Percentiles rank a stretch among this genome's conserved stretches.
These are phyloP conservation scores for Passer montanus DNA, from an alignment of 2,113 vertebrate species.

Conservation along the genomic window DNA sequence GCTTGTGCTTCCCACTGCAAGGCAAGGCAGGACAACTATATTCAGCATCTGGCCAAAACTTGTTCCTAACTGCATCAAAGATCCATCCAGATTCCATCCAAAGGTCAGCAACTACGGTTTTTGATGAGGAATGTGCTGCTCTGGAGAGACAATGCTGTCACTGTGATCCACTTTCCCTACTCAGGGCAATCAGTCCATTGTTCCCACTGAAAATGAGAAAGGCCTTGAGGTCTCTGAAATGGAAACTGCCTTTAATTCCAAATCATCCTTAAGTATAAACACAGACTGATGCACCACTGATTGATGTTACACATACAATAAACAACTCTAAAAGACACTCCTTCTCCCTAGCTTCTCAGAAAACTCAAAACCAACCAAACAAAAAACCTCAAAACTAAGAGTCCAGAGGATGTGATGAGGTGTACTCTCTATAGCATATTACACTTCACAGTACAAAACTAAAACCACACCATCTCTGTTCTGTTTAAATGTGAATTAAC, in stretches of 20 bases:
- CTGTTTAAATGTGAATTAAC: not conserved
- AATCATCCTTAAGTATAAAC: not conserved
- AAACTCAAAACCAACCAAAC: not conserved
- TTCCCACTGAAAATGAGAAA: not conserved
- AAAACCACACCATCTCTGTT: not conserved
- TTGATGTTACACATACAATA: not conserved
- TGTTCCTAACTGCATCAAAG: not conserved
- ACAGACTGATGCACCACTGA: not conserved
- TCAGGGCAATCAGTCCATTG: not conserved
- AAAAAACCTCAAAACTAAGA: not conserved
- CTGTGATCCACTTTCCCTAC: not conserved
- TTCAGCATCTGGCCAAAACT: not conserved
- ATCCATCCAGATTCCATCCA: not conserved
- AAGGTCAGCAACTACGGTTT: not conserved
- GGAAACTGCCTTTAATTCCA: not conserved
- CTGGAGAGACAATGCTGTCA: conserved; percentile 13
- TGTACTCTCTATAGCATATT: not conserved
- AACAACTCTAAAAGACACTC: not conserved
- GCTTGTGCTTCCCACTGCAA: not conserved
- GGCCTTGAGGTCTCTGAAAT: not conserved
- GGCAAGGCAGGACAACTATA: not conserved
- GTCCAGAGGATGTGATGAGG: not conserved
- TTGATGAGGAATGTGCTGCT: not conserved
- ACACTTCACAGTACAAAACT: not conserved
- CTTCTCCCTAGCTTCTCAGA: not conserved